Conservation (phyloP, 2,113 vertebrate genomes). For the Ranitomeya variabilis region DNA sequence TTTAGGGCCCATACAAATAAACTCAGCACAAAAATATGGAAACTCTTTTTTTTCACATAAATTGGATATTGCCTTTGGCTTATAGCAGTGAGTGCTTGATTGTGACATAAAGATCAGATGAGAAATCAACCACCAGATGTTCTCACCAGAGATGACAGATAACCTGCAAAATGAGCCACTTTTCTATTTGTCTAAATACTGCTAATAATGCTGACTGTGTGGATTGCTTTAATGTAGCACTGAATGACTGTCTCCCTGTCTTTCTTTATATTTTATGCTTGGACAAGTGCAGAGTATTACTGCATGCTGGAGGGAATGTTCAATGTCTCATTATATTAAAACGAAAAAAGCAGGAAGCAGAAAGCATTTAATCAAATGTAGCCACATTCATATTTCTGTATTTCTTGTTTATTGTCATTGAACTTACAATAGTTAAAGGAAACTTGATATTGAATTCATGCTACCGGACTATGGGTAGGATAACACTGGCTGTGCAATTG, state of each 20-base stretch:
- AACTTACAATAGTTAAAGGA: background rate
- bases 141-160: background rate
- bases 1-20: background rate
- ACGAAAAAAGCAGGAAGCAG: background rate
- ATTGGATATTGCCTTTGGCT: background rate
- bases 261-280: background rate
- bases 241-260: background rate
- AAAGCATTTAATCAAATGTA: background rate
- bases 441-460: too few relatives aligned
- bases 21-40: too few relatives aligned
- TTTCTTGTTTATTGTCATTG: background rate
- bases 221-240: background rate
- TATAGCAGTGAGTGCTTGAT: background rate
- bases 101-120: background rate
- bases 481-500: too few relatives aligned
- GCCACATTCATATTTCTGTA: background rate
- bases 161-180: background rate
- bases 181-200: background rate
- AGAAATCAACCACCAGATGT: background rate
- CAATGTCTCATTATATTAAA: background rate
- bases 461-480: too few relatives aligned
- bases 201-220: background rate
- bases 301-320: background rate
- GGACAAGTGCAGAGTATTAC: background rate
- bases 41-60: background rate